Evolutionary conservation across 2,888 invertebrate species (phyloP).

Genomic region (Rugalucina vietnamica): DNA sequence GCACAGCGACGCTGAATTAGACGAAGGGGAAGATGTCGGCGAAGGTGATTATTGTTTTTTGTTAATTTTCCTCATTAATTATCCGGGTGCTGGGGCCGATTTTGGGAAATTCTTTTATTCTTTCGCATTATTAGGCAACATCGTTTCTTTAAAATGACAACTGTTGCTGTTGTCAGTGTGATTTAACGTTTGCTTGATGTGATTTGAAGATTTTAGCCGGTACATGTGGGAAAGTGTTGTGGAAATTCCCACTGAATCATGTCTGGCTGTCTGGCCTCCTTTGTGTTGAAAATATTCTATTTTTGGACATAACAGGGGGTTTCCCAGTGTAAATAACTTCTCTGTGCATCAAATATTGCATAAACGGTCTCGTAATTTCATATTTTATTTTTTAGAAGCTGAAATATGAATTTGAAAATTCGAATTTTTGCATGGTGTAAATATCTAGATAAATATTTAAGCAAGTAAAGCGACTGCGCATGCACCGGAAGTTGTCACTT

Average conservation of each 20-base stretch:
- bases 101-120: constrained; percentile 43
- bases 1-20: constrained; percentile 72
- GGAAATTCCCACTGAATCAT: constrained; percentile 56
- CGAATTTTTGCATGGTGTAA: constrained; percentile 49
- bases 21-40: constrained; percentile 72
- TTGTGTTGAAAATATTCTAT: constrained; percentile 64
- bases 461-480: constrained; percentile 63
- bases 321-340: too few relatives aligned
- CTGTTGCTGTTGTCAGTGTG: too few relatives aligned
- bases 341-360: too few relatives aligned
- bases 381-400: too few relatives aligned
- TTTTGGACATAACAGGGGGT: constrained; percentile 34
- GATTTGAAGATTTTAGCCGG: too few relatives aligned
- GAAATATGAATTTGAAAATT: too few relatives aligned
- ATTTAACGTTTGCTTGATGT: constrained; percentile 23
- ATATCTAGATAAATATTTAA: constrained; percentile 73
- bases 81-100: background rate
- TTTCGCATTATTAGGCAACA: too few relatives aligned
- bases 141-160: too few relatives aligned
- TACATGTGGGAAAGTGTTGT: constrained; percentile 19
- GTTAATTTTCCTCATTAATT: constrained; percentile 11
- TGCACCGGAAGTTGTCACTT: constrained; percentile 51
- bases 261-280: constrained; percentile 7
- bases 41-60: constrained; percentile 59
- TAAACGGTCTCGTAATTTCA: too few relatives aligned